Percentiles rank a stretch among this genome's conserved stretches.
These are phyloP conservation scores for Trachelus stipa DNA, from an alignment of 2,888 invertebrate species.

Conservation along the genomic window DNA sequence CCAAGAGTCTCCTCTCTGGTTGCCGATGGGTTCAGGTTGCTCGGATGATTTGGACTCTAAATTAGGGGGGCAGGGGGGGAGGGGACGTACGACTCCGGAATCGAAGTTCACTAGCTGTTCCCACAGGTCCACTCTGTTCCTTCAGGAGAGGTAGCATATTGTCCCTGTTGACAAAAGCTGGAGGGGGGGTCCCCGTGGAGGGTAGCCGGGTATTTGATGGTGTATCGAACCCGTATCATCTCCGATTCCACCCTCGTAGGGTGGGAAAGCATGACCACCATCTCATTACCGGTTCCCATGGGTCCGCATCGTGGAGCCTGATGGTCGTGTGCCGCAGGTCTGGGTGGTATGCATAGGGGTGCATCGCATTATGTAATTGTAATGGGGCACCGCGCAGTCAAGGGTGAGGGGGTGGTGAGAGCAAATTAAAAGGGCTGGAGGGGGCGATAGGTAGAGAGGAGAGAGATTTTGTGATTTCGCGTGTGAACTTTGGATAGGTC, in stretches of 20 bases:
- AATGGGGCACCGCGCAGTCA: slow-evolving; percentile 40
- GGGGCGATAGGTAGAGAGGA: slow-evolving; percentile 17
- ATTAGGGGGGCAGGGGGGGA: background rate
- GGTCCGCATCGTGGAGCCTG: slow-evolving; percentile 46
- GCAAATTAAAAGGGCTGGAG: slow-evolving; percentile 23
- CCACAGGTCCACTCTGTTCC: slow-evolving; percentile 58
- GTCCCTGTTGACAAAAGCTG: slow-evolving; percentile 64
- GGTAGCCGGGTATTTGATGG: slow-evolving; percentile 25
- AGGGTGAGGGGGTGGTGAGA: slow-evolving; percentile 16
- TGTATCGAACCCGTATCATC: slow-evolving; percentile 12
- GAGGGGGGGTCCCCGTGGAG: slow-evolving; percentile 54
- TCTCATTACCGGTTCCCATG: slow-evolving; percentile 67
- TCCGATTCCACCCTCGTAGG: slow-evolving; percentile 21
- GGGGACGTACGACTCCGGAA: background rate
- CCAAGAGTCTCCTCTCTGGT: background rate
- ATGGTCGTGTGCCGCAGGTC: slow-evolving; percentile 37
- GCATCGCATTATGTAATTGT: slow-evolving; percentile 64
- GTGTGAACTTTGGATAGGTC: slow-evolving; percentile 46
- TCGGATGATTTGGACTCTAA: background rate
- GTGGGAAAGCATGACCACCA: slow-evolving; percentile 65
- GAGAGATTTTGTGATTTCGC: slow-evolving; percentile 37
- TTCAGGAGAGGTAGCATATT: slow-evolving; percentile 60
- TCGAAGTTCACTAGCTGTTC: slow-evolving; percentile 39
- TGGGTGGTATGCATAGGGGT: slow-evolving; percentile 38
- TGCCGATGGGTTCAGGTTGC: background rate